Base-by-base conservation (phyloP, 2,113 vertebrate species). In the Poecilia latipinna region DNA sequence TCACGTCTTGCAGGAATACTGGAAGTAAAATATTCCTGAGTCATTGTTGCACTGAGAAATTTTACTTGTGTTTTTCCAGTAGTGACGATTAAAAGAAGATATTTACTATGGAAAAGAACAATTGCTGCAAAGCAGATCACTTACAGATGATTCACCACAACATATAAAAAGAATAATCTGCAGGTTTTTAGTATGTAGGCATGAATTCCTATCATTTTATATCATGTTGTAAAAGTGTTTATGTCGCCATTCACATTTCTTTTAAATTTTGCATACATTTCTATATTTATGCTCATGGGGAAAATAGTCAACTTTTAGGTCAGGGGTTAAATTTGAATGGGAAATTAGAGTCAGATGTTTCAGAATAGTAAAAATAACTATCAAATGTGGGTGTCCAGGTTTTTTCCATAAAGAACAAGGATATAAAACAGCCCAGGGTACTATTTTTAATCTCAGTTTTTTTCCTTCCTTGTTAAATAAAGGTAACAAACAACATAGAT, bases 1-100 rank as follows among this genome's bases (percentile, higher is more conserved):
- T 32, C 29, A 33, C 8, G n/a, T 26, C 28, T 42, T 44, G 22
- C 37, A 3, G 17, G 5, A 10, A 44, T 19, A 31, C n/a, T 24
- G 8, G 35, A 35, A 57, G 10, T 26, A 33, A 19, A 37, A 37
- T 37, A 37, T 37, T 37, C 10, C 35, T 13, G 62, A 65, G 8
- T 65, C 62, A 26, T n/a, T 19, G 4, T 19, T 26, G 42, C 13
- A 44, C 8, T 22, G 28, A 39, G 7, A 26, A 17, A 60, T 44
- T 62, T 72, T 28, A 72, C 19, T 22, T 32, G 61, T 68, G 17
- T 31, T 72, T 72, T 61, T 39, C 24, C 57, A 22, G 29, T 17
- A 31, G 26, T 12, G 13, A 42, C 0, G 1, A 39, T 7, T 48
- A 17, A 24, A 13, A 62, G 13, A 29, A 48, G 1, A 31, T 42